A percentile compares a stretch with the other conserved stretches of the same genome.
Evolutionary conservation across 1,140 invertebrate genomes (phyloP).

Genomic region (Caerostris darwini): DNA sequence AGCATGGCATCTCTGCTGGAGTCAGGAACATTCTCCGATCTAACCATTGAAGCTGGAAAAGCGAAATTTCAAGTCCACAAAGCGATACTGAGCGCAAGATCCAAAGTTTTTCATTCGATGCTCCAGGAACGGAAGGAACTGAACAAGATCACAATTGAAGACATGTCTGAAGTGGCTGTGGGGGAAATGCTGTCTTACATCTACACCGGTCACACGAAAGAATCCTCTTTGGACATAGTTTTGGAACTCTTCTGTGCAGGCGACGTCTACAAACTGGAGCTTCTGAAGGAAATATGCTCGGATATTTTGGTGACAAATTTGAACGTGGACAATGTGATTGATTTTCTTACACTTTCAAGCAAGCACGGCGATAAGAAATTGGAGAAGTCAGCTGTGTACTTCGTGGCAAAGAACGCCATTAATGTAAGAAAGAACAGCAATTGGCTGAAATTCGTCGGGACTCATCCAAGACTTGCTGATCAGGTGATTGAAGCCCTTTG

Average conservation of each 20-base stretch:
- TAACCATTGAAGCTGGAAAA: not conserved
- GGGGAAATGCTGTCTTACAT: not conserved
- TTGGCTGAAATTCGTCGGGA: not conserved
- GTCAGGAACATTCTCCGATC: not conserved
- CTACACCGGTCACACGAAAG: not conserved
- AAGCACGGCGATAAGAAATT: not conserved
- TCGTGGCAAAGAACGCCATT: not conserved
- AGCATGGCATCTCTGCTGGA: not conserved
- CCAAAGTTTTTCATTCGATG: not conserved
- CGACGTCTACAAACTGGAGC: not conserved
- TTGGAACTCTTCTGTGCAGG: not conserved
- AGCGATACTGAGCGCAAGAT: not conserved
- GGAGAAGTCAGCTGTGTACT: not conserved
- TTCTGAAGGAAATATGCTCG: not conserved
- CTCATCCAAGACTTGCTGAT: not conserved
- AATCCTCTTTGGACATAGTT: not conserved
- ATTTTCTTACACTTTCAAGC: not conserved
- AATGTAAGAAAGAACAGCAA: not conserved
- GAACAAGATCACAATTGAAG: not conserved
- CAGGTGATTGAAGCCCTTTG: not conserved
- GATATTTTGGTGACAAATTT: not conserved
- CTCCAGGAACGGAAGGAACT: not conserved
- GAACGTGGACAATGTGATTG: not conserved
- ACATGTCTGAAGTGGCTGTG: not conserved
- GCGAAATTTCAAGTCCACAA: not conserved